These are phyloP conservation scores for Drosophila kanekoi DNA, from an alignment of 2,888 invertebrate species.

Conservation along the genomic window DNA sequence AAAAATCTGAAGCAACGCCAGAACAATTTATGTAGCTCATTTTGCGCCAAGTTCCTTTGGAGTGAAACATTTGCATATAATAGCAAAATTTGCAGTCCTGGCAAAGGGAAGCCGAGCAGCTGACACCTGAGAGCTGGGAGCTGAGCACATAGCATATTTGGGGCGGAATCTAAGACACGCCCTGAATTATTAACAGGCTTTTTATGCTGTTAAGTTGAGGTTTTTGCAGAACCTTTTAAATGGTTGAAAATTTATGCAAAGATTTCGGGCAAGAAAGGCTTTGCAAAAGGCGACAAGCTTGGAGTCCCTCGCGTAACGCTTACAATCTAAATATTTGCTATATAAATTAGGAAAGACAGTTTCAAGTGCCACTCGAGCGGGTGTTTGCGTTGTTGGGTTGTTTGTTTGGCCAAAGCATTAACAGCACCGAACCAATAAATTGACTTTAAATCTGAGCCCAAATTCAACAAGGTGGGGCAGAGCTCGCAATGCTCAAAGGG, in stretches of 20 bases:
- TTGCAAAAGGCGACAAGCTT: constrained; percentile 3
- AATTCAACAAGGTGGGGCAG: constrained; percentile 12
- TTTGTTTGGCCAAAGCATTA: constrained; percentile 52
- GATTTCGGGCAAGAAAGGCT: constrained; percentile 21
- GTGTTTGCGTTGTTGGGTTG: background rate
- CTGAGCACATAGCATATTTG: constrained; percentile 13
- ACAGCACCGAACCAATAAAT: constrained; percentile 54
- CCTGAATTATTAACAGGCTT: constrained; percentile 70
- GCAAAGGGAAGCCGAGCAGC: constrained; percentile 31
- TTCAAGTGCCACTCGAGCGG: constrained; percentile 19
- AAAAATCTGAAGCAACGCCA: constrained; percentile 28
- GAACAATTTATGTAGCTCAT: constrained; percentile 68
- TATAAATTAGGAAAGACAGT: constrained; percentile 57
- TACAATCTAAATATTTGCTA: constrained; percentile 64
- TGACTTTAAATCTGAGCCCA: constrained; percentile 50
- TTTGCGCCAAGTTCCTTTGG: constrained; percentile 52
- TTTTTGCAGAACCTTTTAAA: constrained; percentile 53
- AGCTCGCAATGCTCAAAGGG: background rate
- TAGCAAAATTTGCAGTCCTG: constrained; percentile 59
- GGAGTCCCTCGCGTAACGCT: constrained; percentile 40
- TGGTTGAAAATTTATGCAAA: constrained; percentile 63
- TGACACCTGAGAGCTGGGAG: constrained; percentile 49
- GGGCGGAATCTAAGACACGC: constrained; percentile 47
- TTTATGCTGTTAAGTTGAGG: constrained; percentile 59
- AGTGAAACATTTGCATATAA: constrained; percentile 71